Conservation (phyloP, 2,113 vertebrate species). For the Solea senegalensis region DNA sequence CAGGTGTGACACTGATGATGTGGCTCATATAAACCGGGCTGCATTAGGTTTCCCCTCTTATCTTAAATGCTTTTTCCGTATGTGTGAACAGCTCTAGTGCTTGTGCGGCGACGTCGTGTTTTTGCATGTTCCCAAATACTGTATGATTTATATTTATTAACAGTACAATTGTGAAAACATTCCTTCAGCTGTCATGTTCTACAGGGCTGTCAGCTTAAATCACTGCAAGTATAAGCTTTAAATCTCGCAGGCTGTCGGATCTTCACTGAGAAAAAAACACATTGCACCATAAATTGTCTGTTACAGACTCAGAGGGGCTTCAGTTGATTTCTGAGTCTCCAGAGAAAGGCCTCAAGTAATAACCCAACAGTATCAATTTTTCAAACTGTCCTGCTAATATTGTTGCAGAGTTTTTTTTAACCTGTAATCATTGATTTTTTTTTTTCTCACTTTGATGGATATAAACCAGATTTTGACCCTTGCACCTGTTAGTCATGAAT, state of each 20-base stretch:
- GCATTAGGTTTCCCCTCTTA: constrained; percentile 26
- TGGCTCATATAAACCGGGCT: constrained; percentile 17
- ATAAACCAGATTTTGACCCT: constrained; percentile 76
- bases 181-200: constrained; percentile 62
- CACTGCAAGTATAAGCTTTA: constrained; percentile 57
- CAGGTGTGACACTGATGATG: constrained; percentile 37
- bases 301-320: constrained; percentile 44
- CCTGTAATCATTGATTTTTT: constrained; percentile 28
- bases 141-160: constrained; percentile 56
- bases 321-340: constrained; percentile 56
- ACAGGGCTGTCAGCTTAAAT: constrained; percentile 62
- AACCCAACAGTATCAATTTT: constrained; percentile 53
- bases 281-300: constrained; percentile 64
- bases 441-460: constrained; percentile 66
- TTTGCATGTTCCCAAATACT: background rate
- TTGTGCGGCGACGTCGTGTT: background rate
- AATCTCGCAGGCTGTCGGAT: constrained; percentile 63
- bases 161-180: constrained; percentile 54
- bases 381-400: constrained; percentile 50
- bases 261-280: constrained; percentile 53
- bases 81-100: constrained; percentile 18
- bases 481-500: constrained; percentile 70
- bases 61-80: constrained; percentile 41
- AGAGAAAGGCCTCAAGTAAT: constrained; percentile 51
- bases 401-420: constrained; percentile 51